phyloP scores from a whole-genome alignment of 2,797 vertebrate species.

The Cichlasoma orientale region DNA sequence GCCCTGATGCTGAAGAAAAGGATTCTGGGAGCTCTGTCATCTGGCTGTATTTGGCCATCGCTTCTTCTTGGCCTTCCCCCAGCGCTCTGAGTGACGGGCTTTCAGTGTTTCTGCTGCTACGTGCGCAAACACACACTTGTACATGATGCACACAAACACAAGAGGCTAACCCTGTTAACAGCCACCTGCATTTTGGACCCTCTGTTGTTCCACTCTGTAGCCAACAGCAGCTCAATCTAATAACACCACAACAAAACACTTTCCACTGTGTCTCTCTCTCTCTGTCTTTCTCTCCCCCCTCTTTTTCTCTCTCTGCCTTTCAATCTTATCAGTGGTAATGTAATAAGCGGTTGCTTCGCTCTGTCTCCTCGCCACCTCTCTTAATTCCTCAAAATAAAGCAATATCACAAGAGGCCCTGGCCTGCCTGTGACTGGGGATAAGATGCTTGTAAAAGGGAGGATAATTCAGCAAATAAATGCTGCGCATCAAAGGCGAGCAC shows the following conservation, averaged over 20 bases:
- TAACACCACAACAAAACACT: conserved; percentile 77
- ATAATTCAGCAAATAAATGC: conserved; percentile 82
- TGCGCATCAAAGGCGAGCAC: conserved; percentile 75
- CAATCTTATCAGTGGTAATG: conserved; percentile 83
- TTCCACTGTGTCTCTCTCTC: conserved; percentile 52
- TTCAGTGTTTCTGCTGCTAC: conserved; percentile 64
- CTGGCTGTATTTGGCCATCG: conserved; percentile 63
- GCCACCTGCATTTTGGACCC: conserved; percentile 78
- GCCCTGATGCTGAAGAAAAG: conserved; percentile 54
- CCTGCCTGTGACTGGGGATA: conserved; percentile 79
- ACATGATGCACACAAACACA: conserved; percentile 34
- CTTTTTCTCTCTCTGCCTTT: conserved; percentile 68
- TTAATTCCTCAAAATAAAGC: conserved; percentile 86
- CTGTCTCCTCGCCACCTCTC: conserved; percentile 81
- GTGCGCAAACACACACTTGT: conserved; percentile 42
- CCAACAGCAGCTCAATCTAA: conserved; percentile 79
- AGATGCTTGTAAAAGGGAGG: conserved; percentile 78
- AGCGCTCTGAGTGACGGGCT: conserved; percentile 68
- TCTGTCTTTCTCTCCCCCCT: conserved; percentile 20
- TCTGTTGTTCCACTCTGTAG: conserved; percentile 75
- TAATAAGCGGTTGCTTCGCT: conserved; percentile 80
- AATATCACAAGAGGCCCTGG: conserved; percentile 79
- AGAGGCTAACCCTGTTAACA: conserved; percentile 74
- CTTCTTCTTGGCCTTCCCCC: conserved; percentile 77
- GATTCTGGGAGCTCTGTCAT: conserved; percentile 70